These are phyloP conservation scores for Hemibagrus wyckioides DNA, from an alignment of 2,113 vertebrate species.

Conservation along the genomic window DNA sequence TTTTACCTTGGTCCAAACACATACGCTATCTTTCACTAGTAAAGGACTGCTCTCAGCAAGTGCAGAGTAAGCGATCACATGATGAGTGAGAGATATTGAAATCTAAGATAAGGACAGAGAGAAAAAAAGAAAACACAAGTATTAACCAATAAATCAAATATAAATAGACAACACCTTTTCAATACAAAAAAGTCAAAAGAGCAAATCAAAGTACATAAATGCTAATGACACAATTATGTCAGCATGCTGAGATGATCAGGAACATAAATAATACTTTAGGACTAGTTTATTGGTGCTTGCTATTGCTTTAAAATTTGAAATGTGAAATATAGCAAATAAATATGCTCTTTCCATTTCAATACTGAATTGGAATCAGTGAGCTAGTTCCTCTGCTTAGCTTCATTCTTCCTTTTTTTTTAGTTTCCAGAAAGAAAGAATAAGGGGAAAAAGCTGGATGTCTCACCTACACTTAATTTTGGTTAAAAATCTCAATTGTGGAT, in stretches of 20 bases:
- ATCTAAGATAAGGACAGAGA: not conserved
- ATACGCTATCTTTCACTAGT: not conserved
- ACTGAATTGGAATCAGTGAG: not conserved
- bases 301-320: not conserved
- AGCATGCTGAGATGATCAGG: not conserved
- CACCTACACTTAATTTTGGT: not conserved
- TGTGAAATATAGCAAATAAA: not conserved
- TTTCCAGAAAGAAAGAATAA: not conserved
- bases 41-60: not conserved
- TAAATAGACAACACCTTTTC: not conserved
- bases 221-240: not conserved
- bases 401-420: not conserved
- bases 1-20: not conserved
- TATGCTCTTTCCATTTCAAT: not conserved
- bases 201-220: not conserved
- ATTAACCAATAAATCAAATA: not conserved
- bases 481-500: not conserved
- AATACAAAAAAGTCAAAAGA: not conserved
- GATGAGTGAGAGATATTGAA: not conserved
- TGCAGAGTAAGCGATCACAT: constrained; percentile 22
- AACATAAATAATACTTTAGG: not conserved
- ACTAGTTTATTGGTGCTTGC: not conserved
- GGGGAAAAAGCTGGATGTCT: not conserved
- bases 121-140: not conserved
- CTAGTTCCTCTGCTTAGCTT: not conserved